Base-by-base conservation (phyloP, 2,113 vertebrate genomes). In the Nibea coibor region DNA sequence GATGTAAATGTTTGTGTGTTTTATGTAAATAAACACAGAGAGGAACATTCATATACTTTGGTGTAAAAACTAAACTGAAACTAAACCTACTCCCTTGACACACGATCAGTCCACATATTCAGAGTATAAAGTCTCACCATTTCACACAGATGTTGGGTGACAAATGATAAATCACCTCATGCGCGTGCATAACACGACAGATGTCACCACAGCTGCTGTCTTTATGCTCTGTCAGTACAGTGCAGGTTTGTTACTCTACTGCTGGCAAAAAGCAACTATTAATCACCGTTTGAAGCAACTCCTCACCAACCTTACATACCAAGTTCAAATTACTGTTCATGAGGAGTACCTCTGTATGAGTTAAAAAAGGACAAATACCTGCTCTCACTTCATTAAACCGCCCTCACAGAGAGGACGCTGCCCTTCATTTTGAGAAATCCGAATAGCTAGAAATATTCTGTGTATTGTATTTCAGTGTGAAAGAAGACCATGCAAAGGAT, bases 131-230 rank as follows among this genome's bases (percentile, higher is more conserved):
- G 57, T 28, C 0, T 0, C 28, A 28, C 15, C 3, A 19, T 26
- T 47, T 45, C 17, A 28, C 54, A 74, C 19, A 85, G 71, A 62
- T 22, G 69, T 28, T 53, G n/a, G 14, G 19, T 14, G 28, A 16
- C 2, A 6, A 39, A 65, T 22, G 35, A 76, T 31, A 42, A 76
- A 45, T 26, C 43, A 56, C 61, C 61, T 70, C 57, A 54, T 16
- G 20, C 47, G 20, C 17, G 26, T 4, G 47, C 10, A 50, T 65
- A 68, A 62, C 62, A 3, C 58, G 59, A 62, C 83, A 81, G 80
- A 63, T 79, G 71, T 82, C 17, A 39, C 28, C 73, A 72, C 89
- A 90, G 68, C 78, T 79, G 83, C 61, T 73, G 72, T 24, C n/a
- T 10, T 62, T 67, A 65, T 15, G 45, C 35, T 70, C 72, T 62